phyloP scores from a whole-genome alignment of 2,888 invertebrate species.

The Tenthredo mesomela region DNA sequence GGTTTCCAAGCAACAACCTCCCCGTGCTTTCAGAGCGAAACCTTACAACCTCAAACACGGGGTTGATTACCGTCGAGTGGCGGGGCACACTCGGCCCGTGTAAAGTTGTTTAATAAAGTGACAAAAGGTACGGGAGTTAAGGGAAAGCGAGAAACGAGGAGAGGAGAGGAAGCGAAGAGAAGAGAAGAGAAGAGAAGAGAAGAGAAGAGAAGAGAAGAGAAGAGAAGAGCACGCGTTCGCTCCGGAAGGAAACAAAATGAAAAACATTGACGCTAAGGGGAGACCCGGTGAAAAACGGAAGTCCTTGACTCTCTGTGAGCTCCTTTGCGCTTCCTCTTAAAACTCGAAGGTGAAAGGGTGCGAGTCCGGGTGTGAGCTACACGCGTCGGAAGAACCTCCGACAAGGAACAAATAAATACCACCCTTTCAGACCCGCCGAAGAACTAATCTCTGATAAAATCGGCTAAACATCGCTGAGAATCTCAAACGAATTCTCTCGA shows the following conservation, averaged over 20 bases:
- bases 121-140: slow-evolving; percentile 40
- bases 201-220: slow-evolving; percentile 6
- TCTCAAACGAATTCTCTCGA: background rate
- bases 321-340: slow-evolving; percentile 7
- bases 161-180: slow-evolving; percentile 32
- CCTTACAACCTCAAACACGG: slow-evolving; percentile 53
- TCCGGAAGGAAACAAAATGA: slow-evolving; percentile 57
- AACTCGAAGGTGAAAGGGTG: background rate
- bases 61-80: slow-evolving; percentile 59
- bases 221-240: background rate
- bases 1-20: slow-evolving; percentile 52
- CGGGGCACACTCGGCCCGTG: slow-evolving; percentile 52
- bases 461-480: background rate
- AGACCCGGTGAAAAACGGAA: slow-evolving; percentile 21
- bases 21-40: slow-evolving; percentile 51
- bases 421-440: background rate
- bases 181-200: slow-evolving; percentile 16
- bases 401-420: slow-evolving; percentile 24
- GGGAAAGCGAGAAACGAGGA: slow-evolving; percentile 38
- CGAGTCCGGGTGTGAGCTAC: too few relatives aligned
- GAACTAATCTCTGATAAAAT: slow-evolving; percentile 20
- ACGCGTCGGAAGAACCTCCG: background rate
- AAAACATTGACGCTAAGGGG: slow-evolving; percentile 53
- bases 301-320: slow-evolving; percentile 4
- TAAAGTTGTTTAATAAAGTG: slow-evolving; percentile 52